Base-by-base conservation (phyloP, 2,113 vertebrate genomes). In the Eublepharis macularius region DNA sequence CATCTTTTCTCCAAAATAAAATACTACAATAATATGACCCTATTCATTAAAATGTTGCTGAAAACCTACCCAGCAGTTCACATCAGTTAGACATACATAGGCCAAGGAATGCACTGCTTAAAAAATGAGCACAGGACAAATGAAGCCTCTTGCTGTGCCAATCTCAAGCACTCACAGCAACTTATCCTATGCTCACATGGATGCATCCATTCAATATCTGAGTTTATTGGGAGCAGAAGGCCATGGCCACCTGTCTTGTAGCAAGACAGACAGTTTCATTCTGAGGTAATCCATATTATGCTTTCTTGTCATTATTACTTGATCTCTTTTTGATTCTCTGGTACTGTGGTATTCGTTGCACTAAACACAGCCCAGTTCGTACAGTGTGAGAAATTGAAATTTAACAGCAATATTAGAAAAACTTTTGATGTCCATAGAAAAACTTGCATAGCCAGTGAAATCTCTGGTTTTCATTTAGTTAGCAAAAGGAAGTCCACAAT, bases 11-110 rank as follows among this genome's bases (percentile, higher is more conserved):
- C 39, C 79, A 87, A 90, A 65, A n/a, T n/a, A 36, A 29, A 82
- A 49, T 24, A 68, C 69, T 87, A 63, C 75, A 10, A 74, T 86
- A 87, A 41, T 68, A 57, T 39, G 75, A 87, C 14, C 26, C 49
- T 12, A 75, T 84, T 24, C 47, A 60, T 73, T 88, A 51, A 9
- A 51, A 51, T 51, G 49, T 13, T 51, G 49, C 14, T 51, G 49
- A 13, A 51, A 51, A 51, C 49, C 49, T 51, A 51, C 49, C 49
- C 49, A 51, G 49, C 49, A 51, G 49, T 51, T 51, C 49, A 51
- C 49, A 51, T 51, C 49, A 2, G 9, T 13, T 9, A 51, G 10
- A 51, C 49, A 9, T 51, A 51, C 49, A 12, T 51, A 12, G 49
- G 2, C 11, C 49, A 51, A 51, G 49, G 49, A 51, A 51, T 51